phyloP scores from a whole-genome alignment of 2,888 invertebrate genomes.

The Harmothoe impar region DNA sequence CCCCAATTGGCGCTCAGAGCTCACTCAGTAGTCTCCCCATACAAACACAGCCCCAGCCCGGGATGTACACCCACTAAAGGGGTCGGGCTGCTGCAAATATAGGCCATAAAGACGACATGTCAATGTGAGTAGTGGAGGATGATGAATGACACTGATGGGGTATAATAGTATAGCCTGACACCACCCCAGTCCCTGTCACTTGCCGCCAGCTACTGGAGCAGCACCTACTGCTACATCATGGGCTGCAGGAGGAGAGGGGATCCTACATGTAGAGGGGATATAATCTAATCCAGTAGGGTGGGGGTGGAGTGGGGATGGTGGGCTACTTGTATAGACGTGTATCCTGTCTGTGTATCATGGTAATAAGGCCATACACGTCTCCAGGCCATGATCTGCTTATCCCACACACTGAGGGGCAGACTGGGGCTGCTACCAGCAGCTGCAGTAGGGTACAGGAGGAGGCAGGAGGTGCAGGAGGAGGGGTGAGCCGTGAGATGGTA shows the following conservation, averaged over 20 bases:
- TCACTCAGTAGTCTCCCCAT: not conserved
- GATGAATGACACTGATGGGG: constrained; percentile 49
- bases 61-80: not conserved
- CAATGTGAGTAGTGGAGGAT: not conserved
- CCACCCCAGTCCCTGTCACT: too few species aligned
- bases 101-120: constrained; percentile 32
- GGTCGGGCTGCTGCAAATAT: not conserved
- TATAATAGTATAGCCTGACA: constrained; percentile 41
- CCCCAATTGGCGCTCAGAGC: not conserved
- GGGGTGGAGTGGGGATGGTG: not conserved
- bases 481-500: not conserved
- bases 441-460: not conserved
- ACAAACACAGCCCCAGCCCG: not conserved
- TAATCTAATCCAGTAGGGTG: constrained; percentile 28
- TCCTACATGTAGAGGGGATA: not conserved
- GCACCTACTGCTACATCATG: too few species aligned
- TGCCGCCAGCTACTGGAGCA: too few species aligned
- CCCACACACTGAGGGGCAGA: not conserved
- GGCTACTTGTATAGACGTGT: not conserved
- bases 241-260: too few species aligned
- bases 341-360: not conserved
- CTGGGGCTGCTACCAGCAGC: not conserved
- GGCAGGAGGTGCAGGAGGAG: not conserved
- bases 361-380: not conserved
- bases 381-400: not conserved